These are phyloP conservation scores for Dissostichus mawsoni DNA, from an alignment of 2,113 vertebrate genomes.

Conservation along the genomic window DNA sequence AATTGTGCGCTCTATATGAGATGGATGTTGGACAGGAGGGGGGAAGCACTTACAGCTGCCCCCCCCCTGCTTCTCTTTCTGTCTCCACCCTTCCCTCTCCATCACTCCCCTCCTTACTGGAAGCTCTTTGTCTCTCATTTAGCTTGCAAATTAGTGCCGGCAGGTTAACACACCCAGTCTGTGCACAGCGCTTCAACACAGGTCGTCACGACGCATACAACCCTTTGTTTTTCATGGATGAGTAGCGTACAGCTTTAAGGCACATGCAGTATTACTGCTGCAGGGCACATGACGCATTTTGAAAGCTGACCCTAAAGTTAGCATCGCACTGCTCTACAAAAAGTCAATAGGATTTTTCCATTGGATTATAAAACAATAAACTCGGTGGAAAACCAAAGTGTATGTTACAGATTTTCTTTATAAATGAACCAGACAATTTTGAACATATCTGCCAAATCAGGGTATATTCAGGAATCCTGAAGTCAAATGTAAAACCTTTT, in stretches of 20 bases:
- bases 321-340: too few species aligned
- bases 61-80: not conserved
- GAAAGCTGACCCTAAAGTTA: too few species aligned
- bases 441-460: too few species aligned
- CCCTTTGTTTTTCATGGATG: not conserved
- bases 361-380: too few species aligned
- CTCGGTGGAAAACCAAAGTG: too few species aligned
- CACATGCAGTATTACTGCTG: too few species aligned
- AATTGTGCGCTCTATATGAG: not conserved
- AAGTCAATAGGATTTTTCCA: too few species aligned
- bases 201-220: not conserved
- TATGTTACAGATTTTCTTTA: too few species aligned
- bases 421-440: too few species aligned
- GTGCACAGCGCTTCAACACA: not conserved
- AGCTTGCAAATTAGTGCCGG: constrained; percentile 41
- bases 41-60: not conserved
- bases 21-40: not conserved
- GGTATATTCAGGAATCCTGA: too few species aligned
- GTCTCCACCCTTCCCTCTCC: not conserved
- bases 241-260: not conserved
- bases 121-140: constrained; percentile 24
- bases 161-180: not conserved
- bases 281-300: too few species aligned
- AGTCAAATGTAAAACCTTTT: too few species aligned
- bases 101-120: not conserved